A percentile compares a stretch with the other conserved stretches of the same genome.
These are phyloP conservation scores for Andrena camellia DNA, from an alignment of 2,888 invertebrate species.

Conservation along the genomic window DNA sequence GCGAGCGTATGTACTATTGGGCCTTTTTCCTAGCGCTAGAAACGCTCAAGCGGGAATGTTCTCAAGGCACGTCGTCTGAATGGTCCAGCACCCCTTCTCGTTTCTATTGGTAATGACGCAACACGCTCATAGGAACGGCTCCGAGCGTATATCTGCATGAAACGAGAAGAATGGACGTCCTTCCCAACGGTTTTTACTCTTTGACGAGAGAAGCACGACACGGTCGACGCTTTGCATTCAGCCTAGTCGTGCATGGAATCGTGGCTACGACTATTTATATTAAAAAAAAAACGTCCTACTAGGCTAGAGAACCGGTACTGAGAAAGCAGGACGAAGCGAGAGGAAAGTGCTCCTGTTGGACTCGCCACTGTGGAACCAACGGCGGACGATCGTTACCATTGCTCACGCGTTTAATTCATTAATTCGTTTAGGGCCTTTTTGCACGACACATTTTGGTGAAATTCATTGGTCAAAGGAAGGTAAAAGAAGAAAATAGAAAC, in stretches of 20 bases:
- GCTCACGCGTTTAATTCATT: constrained; percentile 4
- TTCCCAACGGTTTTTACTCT: constrained; percentile 58
- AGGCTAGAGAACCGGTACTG: neutral
- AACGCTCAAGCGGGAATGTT: constrained; percentile 48
- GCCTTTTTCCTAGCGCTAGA: constrained; percentile 57
- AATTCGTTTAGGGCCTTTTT: too few species aligned
- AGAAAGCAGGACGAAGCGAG: neutral
- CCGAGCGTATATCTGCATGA: constrained; percentile 50
- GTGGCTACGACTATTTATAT: constrained; percentile 31
- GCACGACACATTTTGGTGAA: too few species aligned
- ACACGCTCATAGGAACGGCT: constrained; percentile 50
- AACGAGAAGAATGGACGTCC: constrained; percentile 58
- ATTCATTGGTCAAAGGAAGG: too few species aligned
- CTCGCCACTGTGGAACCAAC: neutral
- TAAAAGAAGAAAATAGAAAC: too few species aligned
- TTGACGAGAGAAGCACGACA: constrained; percentile 45
- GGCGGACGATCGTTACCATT: neutral
- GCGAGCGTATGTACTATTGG: constrained; percentile 40
- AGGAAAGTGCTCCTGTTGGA: neutral
- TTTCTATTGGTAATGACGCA: constrained; percentile 49
- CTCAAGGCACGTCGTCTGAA: constrained; percentile 50
- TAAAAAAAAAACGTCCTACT: constrained; percentile 4
- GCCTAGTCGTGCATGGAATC: constrained; percentile 4
- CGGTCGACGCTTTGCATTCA: constrained; percentile 46
- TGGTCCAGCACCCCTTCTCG: constrained; percentile 43